Evolutionary conservation across 2,888 invertebrate species (phyloP), one percentile per base, ranked within the genome.

Genomic region (Frankliniella intonsa): DNA sequence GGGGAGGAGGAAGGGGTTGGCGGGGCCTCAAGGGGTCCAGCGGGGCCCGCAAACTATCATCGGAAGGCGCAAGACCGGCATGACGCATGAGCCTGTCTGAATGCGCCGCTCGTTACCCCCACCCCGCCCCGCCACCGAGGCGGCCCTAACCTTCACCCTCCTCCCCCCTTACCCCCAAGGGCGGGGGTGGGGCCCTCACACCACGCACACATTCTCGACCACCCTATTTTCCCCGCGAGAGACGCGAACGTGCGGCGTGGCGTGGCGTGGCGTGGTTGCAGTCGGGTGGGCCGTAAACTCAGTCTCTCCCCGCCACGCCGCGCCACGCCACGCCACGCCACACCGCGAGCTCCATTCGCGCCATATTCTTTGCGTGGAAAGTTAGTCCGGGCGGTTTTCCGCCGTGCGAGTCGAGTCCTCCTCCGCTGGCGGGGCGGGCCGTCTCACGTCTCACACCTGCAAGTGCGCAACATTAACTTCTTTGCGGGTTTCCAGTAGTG

Each of bases 101-200:
- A 76, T 76, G 69, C 69, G 11, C 69, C 62, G 62, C 69, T 76
- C 69, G 69, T 76, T 76, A 76, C 69, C 69, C 69, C 69, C 69
- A 25, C 69, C 10, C 11, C 69, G 9, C 22, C 69, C n/a, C 69
- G n/a, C 11, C 2, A 2, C 14, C 55, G 14, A 55, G 5, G 14
- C 55, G 17, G 14, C 55, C 55, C 55, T 14, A 55, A 55, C 5
- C 14, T 55, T 17, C 55, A 2, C 55, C 55, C 1, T 12, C 55
- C 55, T 1, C 14, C 55, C 17, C 14, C 55, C 55, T 17, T 7
- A 2, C 55, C 55, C 55, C 8, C 7, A 12, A 14, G 17, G 55
- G 38, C 38, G 38, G 38, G 38, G 38, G 38, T 5, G 38, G 38
- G 38, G 38, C 38, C 38, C 38, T 38, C 38, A 3, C 38, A 38